Evolutionary conservation across 2,888 invertebrate genomes (phyloP).

Genomic region (Melikaiella ostensackeni): DNA sequence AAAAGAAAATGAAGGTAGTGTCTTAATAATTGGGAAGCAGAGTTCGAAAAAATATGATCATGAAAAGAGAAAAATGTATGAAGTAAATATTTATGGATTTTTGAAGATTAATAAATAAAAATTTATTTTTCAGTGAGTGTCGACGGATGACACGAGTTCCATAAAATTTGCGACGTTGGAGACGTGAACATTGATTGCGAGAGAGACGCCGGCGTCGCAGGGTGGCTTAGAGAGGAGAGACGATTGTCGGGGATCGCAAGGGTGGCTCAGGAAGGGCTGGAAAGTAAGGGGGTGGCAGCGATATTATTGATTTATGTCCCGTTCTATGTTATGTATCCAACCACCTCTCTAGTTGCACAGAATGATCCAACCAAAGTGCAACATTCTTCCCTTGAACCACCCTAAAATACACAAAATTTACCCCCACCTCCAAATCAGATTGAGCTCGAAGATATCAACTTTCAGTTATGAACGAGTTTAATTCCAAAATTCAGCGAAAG

Average conservation of each 20-base stretch:
- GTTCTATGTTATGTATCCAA: constrained; percentile 72
- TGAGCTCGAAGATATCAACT: too few species aligned
- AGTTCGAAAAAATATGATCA: too few species aligned
- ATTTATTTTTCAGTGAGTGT: constrained; percentile 43
- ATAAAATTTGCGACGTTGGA: constrained; percentile 58
- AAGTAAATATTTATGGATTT: not conserved
- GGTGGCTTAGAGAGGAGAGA: constrained; percentile 64
- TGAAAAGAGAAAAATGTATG: not conserved
- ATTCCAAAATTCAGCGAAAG: too few species aligned
- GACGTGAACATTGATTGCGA: constrained; percentile 75
- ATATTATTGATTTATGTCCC: constrained; percentile 82
- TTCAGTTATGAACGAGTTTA: too few species aligned
- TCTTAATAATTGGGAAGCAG: too few species aligned
- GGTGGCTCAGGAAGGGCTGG: constrained; percentile 64
- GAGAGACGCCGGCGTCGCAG: constrained; percentile 68
- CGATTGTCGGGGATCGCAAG: too few species aligned
- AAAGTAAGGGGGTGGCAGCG: constrained; percentile 74
- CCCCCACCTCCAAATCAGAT: not conserved
- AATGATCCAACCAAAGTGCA: constrained; percentile 65
- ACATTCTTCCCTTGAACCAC: constrained; percentile 42
- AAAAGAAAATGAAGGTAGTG: too few species aligned
- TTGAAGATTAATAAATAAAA: constrained; percentile 30
- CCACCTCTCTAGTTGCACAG: constrained; percentile 59
- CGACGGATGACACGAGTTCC: constrained; percentile 53
- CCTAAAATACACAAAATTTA: not conserved